Evolutionary conservation across 2,888 invertebrate genomes (phyloP).

Genomic region (Cremastinae sp.): DNA sequence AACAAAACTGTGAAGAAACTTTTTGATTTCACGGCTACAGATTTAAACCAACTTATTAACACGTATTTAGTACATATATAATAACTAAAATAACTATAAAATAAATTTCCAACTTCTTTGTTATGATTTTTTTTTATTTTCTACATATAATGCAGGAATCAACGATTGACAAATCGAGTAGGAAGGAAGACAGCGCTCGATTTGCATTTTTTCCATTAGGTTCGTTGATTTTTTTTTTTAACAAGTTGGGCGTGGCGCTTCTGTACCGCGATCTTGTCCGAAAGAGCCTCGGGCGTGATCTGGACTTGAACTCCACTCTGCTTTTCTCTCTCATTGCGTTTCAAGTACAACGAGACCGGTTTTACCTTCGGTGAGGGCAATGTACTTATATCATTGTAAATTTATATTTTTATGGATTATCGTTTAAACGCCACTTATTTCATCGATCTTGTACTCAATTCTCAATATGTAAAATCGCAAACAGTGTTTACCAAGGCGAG

Average conservation of each 20-base stretch:
- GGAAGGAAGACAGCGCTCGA: background rate
- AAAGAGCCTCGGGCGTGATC: conserved; percentile 25
- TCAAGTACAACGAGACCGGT: conserved; percentile 65
- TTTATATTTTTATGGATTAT: background rate
- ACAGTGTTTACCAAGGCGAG: background rate
- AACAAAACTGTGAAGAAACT: too few relatives aligned
- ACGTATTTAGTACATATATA: too few relatives aligned
- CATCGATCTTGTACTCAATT: background rate
- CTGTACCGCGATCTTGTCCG: background rate
- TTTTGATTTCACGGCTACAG: too few relatives aligned
- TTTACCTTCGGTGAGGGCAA: conserved; percentile 54
- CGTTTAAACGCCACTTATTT: background rate
- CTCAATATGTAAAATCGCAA: background rate
- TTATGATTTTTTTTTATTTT: too few relatives aligned
- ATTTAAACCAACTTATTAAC: too few relatives aligned
- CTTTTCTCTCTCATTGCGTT: conserved; percentile 52
- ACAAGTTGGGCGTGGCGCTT: conserved; percentile 34
- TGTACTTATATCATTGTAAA: conserved; percentile 29
- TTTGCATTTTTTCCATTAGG: background rate
- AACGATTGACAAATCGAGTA: background rate
- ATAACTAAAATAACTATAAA: too few relatives aligned
- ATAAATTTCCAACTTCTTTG: too few relatives aligned
- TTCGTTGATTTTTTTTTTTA: conserved; percentile 3
- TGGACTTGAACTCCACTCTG: conserved; percentile 58
- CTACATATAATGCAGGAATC: too few relatives aligned